A percentile compares a stretch with the other conserved stretches of the same genome.
Evolutionary conservation across 1,140 invertebrate genomes (phyloP).

Genomic region (Papilio polytes): DNA sequence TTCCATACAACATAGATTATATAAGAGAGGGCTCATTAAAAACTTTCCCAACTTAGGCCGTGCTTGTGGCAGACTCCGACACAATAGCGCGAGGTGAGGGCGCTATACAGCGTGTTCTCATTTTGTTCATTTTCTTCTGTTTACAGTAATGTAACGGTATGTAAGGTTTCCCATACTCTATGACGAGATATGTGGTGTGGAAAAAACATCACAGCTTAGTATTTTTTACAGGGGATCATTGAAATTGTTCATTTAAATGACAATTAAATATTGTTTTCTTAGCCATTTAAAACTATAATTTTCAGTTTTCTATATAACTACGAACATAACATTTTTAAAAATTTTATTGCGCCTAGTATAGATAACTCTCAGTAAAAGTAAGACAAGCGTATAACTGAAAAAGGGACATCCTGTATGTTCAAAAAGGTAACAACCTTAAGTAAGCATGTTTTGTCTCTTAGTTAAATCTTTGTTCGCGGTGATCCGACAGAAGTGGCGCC

Average conservation of each 20-base stretch:
- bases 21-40: conserved; percentile 28
- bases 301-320: not conserved
- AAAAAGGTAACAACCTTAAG: conserved; percentile 46
- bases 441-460: conserved; percentile 61
- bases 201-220: not conserved
- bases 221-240: not conserved
- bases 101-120: conserved; percentile 4
- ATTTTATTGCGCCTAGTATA: not conserved
- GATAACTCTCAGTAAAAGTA: not conserved
- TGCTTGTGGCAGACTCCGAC: conserved; percentile 15
- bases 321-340: not conserved
- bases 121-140: not conserved
- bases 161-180: not conserved
- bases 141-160: not conserved
- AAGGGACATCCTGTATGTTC: conserved; percentile 43
- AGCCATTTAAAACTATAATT: not conserved
- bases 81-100: conserved; percentile 35
- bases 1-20: conserved; percentile 9
- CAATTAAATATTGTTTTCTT: not conserved
- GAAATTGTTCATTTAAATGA: not conserved
- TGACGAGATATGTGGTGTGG: no score
- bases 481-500: conserved; percentile 36
- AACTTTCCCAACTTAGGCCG: conserved; percentile 15
- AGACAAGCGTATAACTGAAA: not conserved
- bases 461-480: conserved; percentile 58